Conservation (phyloP, 2,113 vertebrate genomes). For the Corythoichthys intestinalis region DNA sequence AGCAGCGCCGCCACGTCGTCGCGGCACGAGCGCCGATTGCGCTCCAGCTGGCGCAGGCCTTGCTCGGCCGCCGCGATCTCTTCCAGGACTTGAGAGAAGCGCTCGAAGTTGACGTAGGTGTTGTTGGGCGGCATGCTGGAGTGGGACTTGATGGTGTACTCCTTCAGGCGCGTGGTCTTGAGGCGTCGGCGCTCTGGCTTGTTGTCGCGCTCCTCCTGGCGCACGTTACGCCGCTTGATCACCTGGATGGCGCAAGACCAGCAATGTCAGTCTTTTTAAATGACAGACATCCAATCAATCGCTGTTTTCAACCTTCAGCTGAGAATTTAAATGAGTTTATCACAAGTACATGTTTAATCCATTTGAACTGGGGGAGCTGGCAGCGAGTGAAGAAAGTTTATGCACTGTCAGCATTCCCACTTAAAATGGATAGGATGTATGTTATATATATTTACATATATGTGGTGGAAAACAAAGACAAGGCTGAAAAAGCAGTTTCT, state of each 20-base stretch:
- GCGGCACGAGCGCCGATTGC: constrained; percentile 81
- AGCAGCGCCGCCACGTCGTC: constrained; percentile 88
- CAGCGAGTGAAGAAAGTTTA: too few relatives aligned
- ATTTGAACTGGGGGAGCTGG: too few relatives aligned
- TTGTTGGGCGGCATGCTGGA: constrained; percentile 99
- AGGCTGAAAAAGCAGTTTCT: too few relatives aligned
- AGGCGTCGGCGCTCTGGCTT: constrained; percentile 88
- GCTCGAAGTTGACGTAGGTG: constrained; percentile 95
- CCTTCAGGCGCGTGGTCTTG: constrained; percentile 93
- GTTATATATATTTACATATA: too few relatives aligned
- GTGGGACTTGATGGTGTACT: constrained; percentile 98
- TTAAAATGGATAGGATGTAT: too few relatives aligned
- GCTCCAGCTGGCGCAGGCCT: constrained; percentile 83
- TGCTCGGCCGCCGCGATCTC: constrained; percentile 87
- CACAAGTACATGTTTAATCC: too few relatives aligned
- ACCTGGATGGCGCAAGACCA: constrained; percentile 67
- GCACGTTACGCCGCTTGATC: constrained; percentile 90
- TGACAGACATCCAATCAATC: too few relatives aligned
- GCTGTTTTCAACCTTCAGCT: too few relatives aligned
- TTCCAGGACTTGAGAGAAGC: constrained; percentile 94
- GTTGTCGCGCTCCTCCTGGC: constrained; percentile 83
- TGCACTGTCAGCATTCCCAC: too few relatives aligned
- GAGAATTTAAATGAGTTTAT: too few relatives aligned
- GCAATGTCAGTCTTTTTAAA: background rate
- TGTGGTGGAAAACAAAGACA: too few relatives aligned